Base-by-base conservation (phyloP, 2,797 vertebrate species). In the Sardinella longiceps region DNA sequence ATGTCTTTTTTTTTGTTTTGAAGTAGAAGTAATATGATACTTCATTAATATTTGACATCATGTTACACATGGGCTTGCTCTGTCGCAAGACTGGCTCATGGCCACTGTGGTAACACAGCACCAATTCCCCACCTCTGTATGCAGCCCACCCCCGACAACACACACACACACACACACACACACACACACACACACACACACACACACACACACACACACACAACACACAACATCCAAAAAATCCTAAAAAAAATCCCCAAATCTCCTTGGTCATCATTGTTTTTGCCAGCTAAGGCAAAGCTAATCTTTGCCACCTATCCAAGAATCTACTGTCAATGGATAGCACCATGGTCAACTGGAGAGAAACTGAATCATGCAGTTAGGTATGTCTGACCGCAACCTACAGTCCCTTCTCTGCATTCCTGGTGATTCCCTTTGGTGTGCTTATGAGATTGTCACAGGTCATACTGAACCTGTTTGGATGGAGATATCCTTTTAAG, bases 21-120 rank as follows among this genome's bases (percentile, higher is more conserved):
- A 89, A 92, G 89, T 88, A 85, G 86, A 87, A 87, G 91, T 88
- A 93, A 94, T 85, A 82, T 83, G 92, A 94, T 90, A 90, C 85
- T 87, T 85, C 87, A 92, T 94, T 63, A 94, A 94, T 94, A 94
- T 94, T 94, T 94, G 85, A 94, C 87, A 48, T 84, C 33, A 89
- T 83, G 84, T 86, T 81, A 88, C 85, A 87, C 90, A 88, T 88
- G 88, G 85, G 88, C 86, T 88, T 87, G 85, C 86, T 87, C 83
- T 85, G 88, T 85, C 89, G 85, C 82, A 1, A 89, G 88, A 91
- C 85, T 86, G 89, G 88, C 89, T 90, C 87, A 86, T 81, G 85
- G 86, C 86, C 88, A 86, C 86, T 89, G 89, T 88, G 87, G 85
- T 87, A 91, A 91, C 89, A 92, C 91, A 89, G 89, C 89, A 85